Evolutionary conservation across 2,113 vertebrate species (phyloP).

Genomic region (Hemiscyllium ocellatum): DNA sequence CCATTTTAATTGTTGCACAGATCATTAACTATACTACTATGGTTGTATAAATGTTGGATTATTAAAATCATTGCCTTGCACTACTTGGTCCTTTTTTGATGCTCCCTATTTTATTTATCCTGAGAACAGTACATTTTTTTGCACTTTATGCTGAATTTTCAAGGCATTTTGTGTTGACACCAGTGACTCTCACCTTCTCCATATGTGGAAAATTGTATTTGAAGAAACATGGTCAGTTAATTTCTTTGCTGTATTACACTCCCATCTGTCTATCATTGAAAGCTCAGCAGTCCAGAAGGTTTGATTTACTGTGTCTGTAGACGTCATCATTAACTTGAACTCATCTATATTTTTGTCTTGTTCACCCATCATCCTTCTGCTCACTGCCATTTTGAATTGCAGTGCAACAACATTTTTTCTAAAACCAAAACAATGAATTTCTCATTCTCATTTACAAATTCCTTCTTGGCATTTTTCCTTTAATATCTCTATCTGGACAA

Average conservation of each 20-base stretch:
- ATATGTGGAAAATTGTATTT: not conserved
- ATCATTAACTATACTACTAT: not conserved
- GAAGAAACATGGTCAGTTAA: not conserved
- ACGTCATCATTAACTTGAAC: not conserved
- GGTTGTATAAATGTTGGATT: not conserved
- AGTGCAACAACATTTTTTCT: not conserved
- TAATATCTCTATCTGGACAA: too few relatives aligned
- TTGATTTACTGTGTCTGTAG: not conserved
- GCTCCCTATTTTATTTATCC: not conserved
- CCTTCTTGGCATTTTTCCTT: not conserved
- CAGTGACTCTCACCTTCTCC: not conserved
- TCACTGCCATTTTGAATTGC: not conserved
- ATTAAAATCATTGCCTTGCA: not conserved
- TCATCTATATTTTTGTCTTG: not conserved
- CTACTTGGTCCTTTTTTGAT: not conserved
- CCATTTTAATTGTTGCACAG: not conserved
- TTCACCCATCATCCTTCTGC: not conserved
- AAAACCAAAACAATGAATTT: too few relatives aligned
- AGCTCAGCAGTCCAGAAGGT: not conserved
- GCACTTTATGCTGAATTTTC: too few relatives aligned
- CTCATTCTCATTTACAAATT: not conserved
- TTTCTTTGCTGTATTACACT: not conserved
- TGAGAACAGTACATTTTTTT: not conserved
- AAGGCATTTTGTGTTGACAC: not conserved
- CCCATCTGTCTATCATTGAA: not conserved